phyloP scores from a whole-genome alignment of 2,113 vertebrate genomes.

The Entelurus aequoreus region DNA sequence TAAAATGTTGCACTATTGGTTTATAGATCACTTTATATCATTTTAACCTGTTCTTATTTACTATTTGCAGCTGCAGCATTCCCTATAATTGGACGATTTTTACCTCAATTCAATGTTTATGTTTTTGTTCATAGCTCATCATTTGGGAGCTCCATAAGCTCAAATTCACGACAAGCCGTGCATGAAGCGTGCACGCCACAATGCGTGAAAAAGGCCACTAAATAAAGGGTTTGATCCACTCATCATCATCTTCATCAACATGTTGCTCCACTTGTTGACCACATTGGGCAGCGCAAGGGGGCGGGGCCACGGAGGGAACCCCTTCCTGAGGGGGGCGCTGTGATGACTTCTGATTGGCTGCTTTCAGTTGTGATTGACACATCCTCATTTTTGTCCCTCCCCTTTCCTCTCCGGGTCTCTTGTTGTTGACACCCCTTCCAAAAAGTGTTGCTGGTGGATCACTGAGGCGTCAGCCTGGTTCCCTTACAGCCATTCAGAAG shows the following conservation, averaged over 20 bases:
- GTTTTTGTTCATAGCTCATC: no score
- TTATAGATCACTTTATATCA: no score
- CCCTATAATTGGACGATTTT: no score
- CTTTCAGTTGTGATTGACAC: conserved; percentile 61
- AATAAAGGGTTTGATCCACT: neutral
- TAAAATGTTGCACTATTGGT: no score
- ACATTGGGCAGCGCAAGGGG: conserved; percentile 61
- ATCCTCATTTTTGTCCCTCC: conserved; percentile 10
- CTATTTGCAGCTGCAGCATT: no score
- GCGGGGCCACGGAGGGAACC: conserved; percentile 35
- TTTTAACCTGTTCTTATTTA: no score
- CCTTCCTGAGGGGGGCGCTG: conserved; percentile 35
- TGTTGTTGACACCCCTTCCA: conserved; percentile 85
- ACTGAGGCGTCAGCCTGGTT: conserved; percentile 50
- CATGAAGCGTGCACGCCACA: no score
- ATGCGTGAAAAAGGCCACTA: conserved; percentile 48
- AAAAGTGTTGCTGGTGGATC: conserved; percentile 75
- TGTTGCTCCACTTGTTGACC: conserved; percentile 53
- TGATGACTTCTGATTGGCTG: conserved; percentile 59
- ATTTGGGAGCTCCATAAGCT: no score
- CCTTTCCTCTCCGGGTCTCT: conserved; percentile 54
- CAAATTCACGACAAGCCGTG: no score
- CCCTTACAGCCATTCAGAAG: conserved; percentile 55
- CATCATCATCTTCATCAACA: no score
- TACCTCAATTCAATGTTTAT: no score